Conservation (phyloP, 2,113 vertebrate genomes). For the Pteropus alecto region DNA sequence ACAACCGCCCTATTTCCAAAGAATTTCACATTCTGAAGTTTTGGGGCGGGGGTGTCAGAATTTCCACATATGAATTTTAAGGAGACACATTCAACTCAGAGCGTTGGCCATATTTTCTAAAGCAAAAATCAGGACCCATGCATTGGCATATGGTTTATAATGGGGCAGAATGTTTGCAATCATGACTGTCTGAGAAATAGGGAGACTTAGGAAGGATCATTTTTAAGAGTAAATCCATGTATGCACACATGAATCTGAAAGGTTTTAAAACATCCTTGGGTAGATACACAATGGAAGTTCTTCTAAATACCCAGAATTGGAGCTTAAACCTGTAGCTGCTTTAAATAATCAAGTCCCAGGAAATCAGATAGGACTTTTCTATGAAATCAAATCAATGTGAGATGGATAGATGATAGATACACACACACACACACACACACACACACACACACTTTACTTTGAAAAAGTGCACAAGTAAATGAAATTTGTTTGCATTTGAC, state of each 20-base stretch:
- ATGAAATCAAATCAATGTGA: not conserved
- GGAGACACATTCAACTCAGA: not conserved
- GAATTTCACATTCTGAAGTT: not conserved
- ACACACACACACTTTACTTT: not conserved
- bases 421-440: not conserved
- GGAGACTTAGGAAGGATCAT: not conserved
- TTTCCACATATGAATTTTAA: not conserved
- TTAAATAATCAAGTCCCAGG: not conserved
- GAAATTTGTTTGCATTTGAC: not conserved
- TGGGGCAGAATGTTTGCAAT: not conserved
- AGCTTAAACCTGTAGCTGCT: not conserved
- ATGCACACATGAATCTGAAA: not conserved
- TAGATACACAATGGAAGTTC: not conserved
- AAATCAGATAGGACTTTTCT: not conserved
- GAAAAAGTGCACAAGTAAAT: not conserved
- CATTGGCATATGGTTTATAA: not conserved
- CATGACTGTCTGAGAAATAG: not conserved
- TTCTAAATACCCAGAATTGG: not conserved
- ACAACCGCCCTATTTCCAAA: slow-evolving; percentile 11
- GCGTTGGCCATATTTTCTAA: not conserved
- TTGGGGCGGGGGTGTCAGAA: not conserved
- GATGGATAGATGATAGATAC: not conserved
- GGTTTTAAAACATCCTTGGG: not conserved
- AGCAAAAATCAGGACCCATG: not conserved
- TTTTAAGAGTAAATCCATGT: not conserved